phyloP scores from a whole-genome alignment of 2,113 vertebrate species.

The Plotosus lineatus region DNA sequence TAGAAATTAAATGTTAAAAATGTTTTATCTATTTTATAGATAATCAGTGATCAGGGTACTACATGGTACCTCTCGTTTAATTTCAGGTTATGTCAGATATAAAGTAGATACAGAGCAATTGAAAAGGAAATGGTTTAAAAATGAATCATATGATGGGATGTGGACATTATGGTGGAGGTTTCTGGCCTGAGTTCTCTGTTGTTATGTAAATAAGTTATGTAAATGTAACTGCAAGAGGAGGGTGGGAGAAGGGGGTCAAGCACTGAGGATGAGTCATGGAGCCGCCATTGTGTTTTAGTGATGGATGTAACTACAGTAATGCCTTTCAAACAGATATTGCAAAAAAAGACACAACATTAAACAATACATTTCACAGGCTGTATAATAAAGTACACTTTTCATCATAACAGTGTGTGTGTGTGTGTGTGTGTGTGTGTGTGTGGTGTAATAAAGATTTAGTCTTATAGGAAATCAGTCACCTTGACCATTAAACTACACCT shows the following conservation, averaged over 20 bases:
- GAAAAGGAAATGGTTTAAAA: background rate
- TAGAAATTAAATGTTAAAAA: background rate
- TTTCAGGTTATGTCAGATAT: background rate
- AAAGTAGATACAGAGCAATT: background rate
- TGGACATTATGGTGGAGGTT: background rate
- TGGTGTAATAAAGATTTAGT: background rate
- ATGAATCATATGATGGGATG: background rate
- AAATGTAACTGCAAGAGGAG: background rate
- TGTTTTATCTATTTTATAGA: background rate
- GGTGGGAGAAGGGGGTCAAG: slow-evolving; percentile 3
- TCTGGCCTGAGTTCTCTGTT: background rate
- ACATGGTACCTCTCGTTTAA: background rate
- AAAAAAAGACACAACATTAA: background rate
- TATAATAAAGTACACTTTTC: background rate
- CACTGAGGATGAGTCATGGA: background rate
- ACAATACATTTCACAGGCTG: background rate
- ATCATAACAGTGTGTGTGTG: background rate
- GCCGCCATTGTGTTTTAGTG: background rate
- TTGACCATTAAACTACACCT: no score
- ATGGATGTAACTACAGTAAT: background rate
- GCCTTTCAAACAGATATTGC: background rate
- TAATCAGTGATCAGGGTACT: background rate
- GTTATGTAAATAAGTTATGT: slow-evolving; percentile 30
- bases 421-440: background rate
- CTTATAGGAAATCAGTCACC: no score